phyloP scores from a whole-genome alignment of 2,797 vertebrate species.

The Uromys caudimaculatus region DNA sequence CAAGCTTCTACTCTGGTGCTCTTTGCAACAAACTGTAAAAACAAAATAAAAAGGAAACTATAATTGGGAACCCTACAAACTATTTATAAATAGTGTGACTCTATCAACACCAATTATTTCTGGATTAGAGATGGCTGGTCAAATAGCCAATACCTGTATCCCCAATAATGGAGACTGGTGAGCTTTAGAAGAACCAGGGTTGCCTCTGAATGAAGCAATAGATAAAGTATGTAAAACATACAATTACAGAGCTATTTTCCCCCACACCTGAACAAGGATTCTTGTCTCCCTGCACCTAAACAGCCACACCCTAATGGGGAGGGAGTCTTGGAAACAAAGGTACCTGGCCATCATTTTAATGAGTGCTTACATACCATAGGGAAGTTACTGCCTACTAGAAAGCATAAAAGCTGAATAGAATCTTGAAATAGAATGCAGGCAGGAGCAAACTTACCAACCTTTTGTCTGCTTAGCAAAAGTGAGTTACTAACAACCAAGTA shows the following conservation, averaged over 20 bases:
- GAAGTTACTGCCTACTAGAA: background rate
- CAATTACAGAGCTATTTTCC: background rate
- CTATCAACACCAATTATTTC: slow-evolving; percentile 52
- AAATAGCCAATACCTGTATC: slow-evolving; percentile 59
- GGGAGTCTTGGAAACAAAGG: background rate
- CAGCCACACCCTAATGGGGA: background rate
- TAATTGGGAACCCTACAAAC: slow-evolving; percentile 51
- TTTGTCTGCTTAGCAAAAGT: background rate
- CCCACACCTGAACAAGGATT: background rate
- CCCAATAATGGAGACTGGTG: background rate
- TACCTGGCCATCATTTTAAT: background rate
- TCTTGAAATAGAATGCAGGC: background rate
- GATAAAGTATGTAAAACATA: background rate
- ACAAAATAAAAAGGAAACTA: slow-evolving; percentile 73
- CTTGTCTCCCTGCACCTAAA: background rate
- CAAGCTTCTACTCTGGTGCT: slow-evolving; percentile 63
- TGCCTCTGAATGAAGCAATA: background rate
- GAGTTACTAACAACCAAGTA: background rate
- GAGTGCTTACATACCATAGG: background rate
- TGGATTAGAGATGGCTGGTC: slow-evolving; percentile 58
- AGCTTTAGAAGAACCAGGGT: slow-evolving; percentile 43
- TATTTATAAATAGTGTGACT: slow-evolving; percentile 64
- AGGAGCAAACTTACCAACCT: slow-evolving; percentile 17
- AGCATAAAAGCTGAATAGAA: background rate
- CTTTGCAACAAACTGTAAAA: slow-evolving; percentile 68